Conservation (phyloP, 2,888 invertebrate genomes). For the Epinotia bilunana region DNA sequence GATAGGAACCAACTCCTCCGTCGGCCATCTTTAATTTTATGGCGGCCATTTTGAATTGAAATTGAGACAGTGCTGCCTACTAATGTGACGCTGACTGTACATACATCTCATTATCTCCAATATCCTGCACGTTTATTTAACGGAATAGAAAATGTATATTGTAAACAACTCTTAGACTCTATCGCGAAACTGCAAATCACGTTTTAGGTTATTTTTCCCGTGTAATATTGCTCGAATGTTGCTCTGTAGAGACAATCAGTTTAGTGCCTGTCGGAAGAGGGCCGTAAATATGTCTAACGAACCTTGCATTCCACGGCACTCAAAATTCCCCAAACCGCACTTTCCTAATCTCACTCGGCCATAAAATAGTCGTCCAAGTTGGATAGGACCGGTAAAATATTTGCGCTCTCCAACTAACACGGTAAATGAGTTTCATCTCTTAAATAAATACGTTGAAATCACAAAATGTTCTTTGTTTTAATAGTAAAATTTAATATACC, state of each 20-base stretch:
- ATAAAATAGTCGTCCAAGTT: constrained; percentile 21
- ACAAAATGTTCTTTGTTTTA: constrained; percentile 36
- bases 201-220: background rate
- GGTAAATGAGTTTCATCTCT: constrained; percentile 19
- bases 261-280: background rate
- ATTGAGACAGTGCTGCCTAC: no score
- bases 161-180: no score
- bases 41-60: no score
- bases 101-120: no score
- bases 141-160: no score
- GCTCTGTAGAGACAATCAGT: background rate
- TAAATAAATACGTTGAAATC: constrained; percentile 34
- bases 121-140: no score
- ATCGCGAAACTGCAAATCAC: background rate
- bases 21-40: no score
- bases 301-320: constrained; percentile 6
- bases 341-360: constrained; percentile 13
- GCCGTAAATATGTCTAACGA: background rate
- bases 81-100: no score
- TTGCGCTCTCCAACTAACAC: constrained; percentile 18
- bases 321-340: constrained; percentile 13
- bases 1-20: no score
- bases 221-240: background rate
- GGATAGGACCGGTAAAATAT: constrained; percentile 22
- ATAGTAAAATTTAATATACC: constrained; percentile 34